Conservation (phyloP, 1,140 invertebrate genomes). For the Oreohelix idahoensis region DNA sequence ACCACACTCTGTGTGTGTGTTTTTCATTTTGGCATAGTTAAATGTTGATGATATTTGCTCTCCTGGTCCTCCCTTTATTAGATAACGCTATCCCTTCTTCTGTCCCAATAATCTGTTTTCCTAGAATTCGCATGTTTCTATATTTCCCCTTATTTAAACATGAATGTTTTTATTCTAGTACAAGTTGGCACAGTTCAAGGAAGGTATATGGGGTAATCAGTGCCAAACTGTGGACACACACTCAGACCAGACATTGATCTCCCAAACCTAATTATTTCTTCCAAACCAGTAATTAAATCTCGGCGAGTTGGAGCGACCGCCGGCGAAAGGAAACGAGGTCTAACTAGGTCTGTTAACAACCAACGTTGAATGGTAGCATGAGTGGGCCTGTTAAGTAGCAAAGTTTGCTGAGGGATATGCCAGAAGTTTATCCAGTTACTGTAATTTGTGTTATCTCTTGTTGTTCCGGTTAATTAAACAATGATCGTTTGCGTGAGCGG, state of each 20-base stretch:
- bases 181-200: not conserved
- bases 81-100: no score
- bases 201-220: not conserved
- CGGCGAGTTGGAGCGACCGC: not conserved
- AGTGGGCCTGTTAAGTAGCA: not conserved
- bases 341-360: not conserved
- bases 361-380: not conserved
- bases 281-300: slow-evolving; percentile 6
- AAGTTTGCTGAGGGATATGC: not conserved
- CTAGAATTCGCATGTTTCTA: no score
- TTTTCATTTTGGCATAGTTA: no score
- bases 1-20: no score
- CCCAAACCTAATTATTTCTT: not conserved
- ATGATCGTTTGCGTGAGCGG: no score
- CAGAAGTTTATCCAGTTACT: not conserved
- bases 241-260: not conserved
- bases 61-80: no score
- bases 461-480: not conserved
- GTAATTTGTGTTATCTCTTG: not conserved
- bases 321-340: slow-evolving; percentile 1
- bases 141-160: not conserved
- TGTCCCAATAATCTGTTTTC: no score
- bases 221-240: not conserved
- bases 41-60: no score
- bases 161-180: not conserved